phyloP scores from a whole-genome alignment of 1,140 invertebrate species.

The Neoseiulus cucumeris region DNA sequence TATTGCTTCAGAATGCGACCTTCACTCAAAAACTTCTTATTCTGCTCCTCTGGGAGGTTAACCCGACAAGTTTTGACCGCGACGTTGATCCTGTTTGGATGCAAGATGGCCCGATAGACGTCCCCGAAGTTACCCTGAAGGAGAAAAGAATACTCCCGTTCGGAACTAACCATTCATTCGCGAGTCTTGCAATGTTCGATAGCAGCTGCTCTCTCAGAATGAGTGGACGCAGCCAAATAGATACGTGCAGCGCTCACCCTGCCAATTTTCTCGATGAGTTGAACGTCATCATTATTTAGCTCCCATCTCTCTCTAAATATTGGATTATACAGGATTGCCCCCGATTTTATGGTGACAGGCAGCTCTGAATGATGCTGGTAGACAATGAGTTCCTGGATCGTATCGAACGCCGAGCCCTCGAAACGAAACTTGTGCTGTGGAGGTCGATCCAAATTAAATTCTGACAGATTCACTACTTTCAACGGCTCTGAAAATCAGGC shows the following conservation, averaged over 20 bases:
- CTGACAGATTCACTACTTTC: not conserved
- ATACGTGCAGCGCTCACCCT: slow-evolving; percentile 38
- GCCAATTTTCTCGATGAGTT: slow-evolving; percentile 79
- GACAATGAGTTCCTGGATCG: slow-evolving; percentile 68
- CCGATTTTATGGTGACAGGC: slow-evolving; percentile 73
- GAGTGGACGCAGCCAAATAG: not conserved
- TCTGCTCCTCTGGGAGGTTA: slow-evolving; percentile 80
- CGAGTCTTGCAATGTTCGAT: too few species aligned
- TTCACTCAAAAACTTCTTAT: slow-evolving; percentile 85
- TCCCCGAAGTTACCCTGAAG: slow-evolving; percentile 90
- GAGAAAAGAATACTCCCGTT: slow-evolving; percentile 13
- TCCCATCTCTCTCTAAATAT: slow-evolving; percentile 86
- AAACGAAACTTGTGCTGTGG: slow-evolving; percentile 68
- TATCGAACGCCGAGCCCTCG: slow-evolving; percentile 76
- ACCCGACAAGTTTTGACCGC: slow-evolving; percentile 90
- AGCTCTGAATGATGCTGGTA: slow-evolving; percentile 61
- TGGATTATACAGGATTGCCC: slow-evolving; percentile 62
- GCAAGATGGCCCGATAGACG: slow-evolving; percentile 73
- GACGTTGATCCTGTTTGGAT: slow-evolving; percentile 57
- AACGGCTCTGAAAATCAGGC: not conserved
- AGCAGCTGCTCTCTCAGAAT: too few species aligned
- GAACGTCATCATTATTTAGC: slow-evolving; percentile 84
- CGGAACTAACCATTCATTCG: not conserved
- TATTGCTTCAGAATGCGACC: slow-evolving; percentile 88
- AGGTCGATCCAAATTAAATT: slow-evolving; percentile 13